phyloP scores from a whole-genome alignment of 2,888 invertebrate species.

The Drosophila affinis region DNA sequence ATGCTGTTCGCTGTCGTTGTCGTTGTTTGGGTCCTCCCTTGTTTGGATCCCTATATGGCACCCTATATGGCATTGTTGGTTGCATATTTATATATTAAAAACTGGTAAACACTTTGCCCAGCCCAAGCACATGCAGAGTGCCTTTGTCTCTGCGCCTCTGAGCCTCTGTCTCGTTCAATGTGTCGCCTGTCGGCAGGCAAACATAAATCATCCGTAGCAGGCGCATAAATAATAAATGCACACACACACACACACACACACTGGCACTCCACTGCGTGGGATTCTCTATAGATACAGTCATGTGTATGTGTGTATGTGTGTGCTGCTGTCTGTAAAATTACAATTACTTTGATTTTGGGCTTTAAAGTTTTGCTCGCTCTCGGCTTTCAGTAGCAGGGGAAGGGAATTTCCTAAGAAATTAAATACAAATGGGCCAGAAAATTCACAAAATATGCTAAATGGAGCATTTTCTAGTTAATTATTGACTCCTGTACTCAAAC shows the following conservation, averaged over 20 bases:
- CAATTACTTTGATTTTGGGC: constrained; percentile 5
- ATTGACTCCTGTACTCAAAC: too few species aligned
- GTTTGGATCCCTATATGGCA: not conserved
- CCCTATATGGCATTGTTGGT: constrained; percentile 36
- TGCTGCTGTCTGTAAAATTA: not conserved
- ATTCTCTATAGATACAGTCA: constrained; percentile 1
- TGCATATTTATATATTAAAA: constrained; percentile 53
- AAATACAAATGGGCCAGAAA: too few species aligned
- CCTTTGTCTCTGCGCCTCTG: constrained; percentile 15
- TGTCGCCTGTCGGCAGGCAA: constrained; percentile 46
- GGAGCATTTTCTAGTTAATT: too few species aligned
- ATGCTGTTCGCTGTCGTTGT: constrained; percentile 37
- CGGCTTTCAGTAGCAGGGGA: too few species aligned
- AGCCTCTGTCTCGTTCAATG: constrained; percentile 34
- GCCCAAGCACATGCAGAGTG: constrained; percentile 40
- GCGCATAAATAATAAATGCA: constrained; percentile 71
- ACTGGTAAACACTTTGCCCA: constrained; percentile 44
- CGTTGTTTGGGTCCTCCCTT: constrained; percentile 29
- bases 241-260: constrained; percentile 19
- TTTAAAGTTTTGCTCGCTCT: not conserved
- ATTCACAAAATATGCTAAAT: too few species aligned
- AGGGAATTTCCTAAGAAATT: too few species aligned
- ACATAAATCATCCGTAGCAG: constrained; percentile 68
- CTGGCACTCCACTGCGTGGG: not conserved
- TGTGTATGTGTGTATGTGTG: constrained; percentile 1